These are phyloP conservation scores for Simalia tracyae DNA, from an alignment of 2,797 vertebrate genomes.

Conservation along the genomic window DNA sequence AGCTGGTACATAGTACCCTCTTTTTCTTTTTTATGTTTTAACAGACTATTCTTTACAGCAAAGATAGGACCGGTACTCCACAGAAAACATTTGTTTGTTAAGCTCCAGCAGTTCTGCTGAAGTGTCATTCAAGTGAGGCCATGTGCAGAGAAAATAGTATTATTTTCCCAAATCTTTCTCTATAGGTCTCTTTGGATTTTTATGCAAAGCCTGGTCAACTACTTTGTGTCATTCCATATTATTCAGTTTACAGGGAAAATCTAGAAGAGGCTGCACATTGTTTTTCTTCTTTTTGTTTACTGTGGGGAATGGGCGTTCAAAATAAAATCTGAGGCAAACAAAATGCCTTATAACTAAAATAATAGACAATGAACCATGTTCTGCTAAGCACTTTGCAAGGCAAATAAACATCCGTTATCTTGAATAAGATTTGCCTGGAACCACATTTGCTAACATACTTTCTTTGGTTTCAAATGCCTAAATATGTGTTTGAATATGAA, in stretches of 20 bases:
- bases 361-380: rapidly evolving
- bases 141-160: not conserved
- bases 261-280: not conserved
- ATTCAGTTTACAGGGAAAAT: not conserved
- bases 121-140: not conserved
- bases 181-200: not conserved
- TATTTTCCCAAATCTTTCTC: not conserved
- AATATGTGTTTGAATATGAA: not conserved
- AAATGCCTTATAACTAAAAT: not conserved
- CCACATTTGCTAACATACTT: not conserved
- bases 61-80: not conserved
- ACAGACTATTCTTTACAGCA: not conserved
- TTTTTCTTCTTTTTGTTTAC: not conserved
- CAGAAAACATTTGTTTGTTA: not conserved
- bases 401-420: not conserved
- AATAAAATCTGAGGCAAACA: not conserved
- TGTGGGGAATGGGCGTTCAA: not conserved
- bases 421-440: not conserved
- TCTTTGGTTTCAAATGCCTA: not conserved
- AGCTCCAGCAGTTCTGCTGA: not conserved
- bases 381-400: not conserved
- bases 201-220: not conserved
- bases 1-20: not conserved
- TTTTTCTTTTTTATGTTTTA: not conserved
- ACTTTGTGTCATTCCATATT: not conserved